Base-by-base conservation (phyloP, 64 coral and sea anemone species). In the Pocillopora damicornis region DNA sequence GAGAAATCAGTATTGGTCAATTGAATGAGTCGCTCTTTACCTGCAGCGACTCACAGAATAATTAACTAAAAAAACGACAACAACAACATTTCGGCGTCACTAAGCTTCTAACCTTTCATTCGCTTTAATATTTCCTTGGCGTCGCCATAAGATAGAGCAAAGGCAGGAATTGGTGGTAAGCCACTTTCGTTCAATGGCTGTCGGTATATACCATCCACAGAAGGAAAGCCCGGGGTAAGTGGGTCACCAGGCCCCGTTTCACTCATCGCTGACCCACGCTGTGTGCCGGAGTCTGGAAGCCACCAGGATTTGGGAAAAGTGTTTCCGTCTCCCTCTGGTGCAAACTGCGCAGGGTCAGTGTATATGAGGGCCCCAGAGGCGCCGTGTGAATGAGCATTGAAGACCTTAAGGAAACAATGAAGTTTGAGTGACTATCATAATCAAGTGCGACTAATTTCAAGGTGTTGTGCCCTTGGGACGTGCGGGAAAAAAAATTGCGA, bases 331-430 rank as follows among this genome's bases (percentile, higher is more conserved):
- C 91, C 88, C 15, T 93, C 91, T 37, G 94, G 94, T 9, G 94
- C 94, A 84, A 93, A 93, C 60, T 97, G 68, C 60, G 18, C 62
- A 6, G 94, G 94, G 78, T 97, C 94, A 1, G 82, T 97, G 88
- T 97, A 97, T 0, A 97, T 57, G 7, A 97, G 26, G 4, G 56
- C 88, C 23, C 94, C 94, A 38, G 60, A 37, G 10, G 94, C 94
- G 12, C 94, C 91, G 61, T 93, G 36, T 58, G 30, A 74, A 34
- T 72, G 83, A 75, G 93, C 82, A 10, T 60, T 64, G 30, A 82
- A 71, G 6, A 95, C 51, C 93, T 95, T 35, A 58, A 34, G 63
- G 42, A 73, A 36, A 74, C 5, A 8, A n/a, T 15, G 11, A 23
- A 57, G 56, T 79, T 23, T 79, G 15, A 1, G 77, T 59, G 26